A percentile compares a stretch with the other conserved stretches of the same genome.
These are phyloP conservation scores for Scaptomyza parva DNA, from an alignment of 2,888 invertebrate species.

Conservation along the genomic window DNA sequence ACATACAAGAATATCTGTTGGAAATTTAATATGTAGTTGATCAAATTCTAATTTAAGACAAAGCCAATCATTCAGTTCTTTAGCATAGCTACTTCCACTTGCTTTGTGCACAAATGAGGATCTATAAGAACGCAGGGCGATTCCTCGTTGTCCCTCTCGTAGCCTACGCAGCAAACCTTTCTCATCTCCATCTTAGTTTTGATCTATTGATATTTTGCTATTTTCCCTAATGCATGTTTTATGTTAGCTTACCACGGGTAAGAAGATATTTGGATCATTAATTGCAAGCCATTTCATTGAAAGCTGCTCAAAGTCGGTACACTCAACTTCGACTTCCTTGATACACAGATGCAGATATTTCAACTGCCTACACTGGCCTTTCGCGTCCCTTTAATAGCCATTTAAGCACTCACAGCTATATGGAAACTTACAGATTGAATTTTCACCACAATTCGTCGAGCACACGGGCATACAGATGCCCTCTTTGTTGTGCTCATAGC, in stretches of 20 bases:
- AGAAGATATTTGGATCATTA: neutral
- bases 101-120: constrained; percentile 30
- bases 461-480: neutral
- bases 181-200: neutral
- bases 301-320: no score
- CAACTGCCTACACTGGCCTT: neutral
- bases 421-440: constrained; percentile 19
- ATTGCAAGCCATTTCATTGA: neutral
- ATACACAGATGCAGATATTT: constrained; percentile 14
- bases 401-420: constrained; percentile 6
- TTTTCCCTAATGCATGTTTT: neutral
- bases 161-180: constrained; percentile 43
- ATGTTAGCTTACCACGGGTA: neutral
- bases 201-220: neutral
- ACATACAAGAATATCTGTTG: neutral
- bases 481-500: neutral
- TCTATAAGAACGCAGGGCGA: constrained; percentile 29
- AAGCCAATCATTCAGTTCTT: constrained; percentile 2
- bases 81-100: constrained; percentile 1
- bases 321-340: neutral
- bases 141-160: constrained; percentile 5
- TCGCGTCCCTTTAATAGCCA: neutral
- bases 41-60: constrained; percentile 24
- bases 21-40: constrained; percentile 19
- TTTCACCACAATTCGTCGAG: neutral